Evolutionary conservation across 92 coral and sea anemone species (phyloP).

Genomic region (Palythoa heliodiscus): DNA sequence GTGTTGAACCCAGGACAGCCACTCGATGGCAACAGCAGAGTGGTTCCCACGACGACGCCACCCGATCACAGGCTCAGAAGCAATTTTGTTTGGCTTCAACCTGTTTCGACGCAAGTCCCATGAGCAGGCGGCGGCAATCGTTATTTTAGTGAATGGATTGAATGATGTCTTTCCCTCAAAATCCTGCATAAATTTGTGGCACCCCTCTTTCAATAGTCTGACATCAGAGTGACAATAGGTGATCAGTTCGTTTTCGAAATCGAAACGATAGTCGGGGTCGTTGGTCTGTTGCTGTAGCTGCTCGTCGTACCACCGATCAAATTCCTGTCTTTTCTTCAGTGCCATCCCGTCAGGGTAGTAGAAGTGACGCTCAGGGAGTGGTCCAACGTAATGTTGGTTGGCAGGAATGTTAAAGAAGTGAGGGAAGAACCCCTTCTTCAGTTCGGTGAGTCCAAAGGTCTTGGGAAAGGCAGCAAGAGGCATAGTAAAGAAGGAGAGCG

Average conservation of each 20-base stretch:
- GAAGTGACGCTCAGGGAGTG: neutral
- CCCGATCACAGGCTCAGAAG: neutral
- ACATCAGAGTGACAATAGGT: no score
- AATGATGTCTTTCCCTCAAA: no score
- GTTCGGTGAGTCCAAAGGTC: neutral
- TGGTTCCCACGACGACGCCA: neutral
- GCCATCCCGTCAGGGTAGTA: no score
- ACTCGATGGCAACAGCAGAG: neutral
- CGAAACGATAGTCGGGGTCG: no score
- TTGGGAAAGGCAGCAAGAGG: neutral
- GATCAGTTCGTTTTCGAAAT: no score
- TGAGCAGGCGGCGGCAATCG: neutral
- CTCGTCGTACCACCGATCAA: no score
- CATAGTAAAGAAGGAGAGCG: neutral
- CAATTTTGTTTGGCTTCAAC: neutral
- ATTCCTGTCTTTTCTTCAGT: no score
- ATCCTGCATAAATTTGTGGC: no score
- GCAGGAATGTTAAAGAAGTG: constrained; percentile 12
- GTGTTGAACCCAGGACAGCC: neutral
- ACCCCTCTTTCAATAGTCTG: no score
- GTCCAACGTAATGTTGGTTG: constrained; percentile 16
- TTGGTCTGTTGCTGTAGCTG: no score
- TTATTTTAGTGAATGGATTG: no score
- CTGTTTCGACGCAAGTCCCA: neutral
- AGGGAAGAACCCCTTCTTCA: neutral